Evolutionary conservation across 2,888 invertebrate genomes (phyloP).

Genomic region (Trichogramma evanescens): DNA sequence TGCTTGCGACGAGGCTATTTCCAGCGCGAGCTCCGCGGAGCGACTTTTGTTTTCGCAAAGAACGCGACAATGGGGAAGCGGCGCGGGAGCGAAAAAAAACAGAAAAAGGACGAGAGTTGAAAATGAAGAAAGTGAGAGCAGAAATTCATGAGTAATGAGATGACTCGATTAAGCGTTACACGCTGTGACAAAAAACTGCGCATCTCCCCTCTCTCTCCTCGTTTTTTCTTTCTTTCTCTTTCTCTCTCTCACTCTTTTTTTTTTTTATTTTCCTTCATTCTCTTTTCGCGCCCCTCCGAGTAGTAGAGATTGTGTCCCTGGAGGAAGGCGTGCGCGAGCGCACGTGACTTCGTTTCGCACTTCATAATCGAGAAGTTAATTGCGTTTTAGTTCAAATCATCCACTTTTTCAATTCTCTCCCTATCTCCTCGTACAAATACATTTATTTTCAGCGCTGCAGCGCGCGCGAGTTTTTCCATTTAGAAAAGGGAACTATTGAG

Average conservation of each 20-base stretch:
- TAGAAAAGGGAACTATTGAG: no score
- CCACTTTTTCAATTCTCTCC: no score
- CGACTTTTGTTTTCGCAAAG: conserved; percentile 2
- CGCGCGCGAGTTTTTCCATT: no score
- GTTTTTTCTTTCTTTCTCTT: no score
- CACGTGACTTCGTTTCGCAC: neutral
- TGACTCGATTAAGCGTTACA: conserved; percentile 13
- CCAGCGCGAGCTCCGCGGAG: no score
- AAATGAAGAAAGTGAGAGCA: neutral
- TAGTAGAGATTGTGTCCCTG: no score
- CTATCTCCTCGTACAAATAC: no score
- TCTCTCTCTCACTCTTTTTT: no score
- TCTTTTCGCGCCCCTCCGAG: no score
- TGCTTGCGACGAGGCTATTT: no score
- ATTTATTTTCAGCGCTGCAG: no score
- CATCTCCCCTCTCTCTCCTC: neutral
- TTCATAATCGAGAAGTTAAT: conserved; percentile 15
- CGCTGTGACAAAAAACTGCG: neutral
- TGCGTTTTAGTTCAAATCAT: conserved; percentile 10
- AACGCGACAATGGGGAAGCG: conserved; percentile 1
- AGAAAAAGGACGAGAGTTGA: neutral
- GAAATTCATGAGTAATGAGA: conserved; percentile 1
- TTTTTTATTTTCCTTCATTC: no score
- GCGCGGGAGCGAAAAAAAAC: neutral
- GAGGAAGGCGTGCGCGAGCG: neutral